Conservation (phyloP, 2,888 invertebrate species). For the Ormyrus rosae region DNA sequence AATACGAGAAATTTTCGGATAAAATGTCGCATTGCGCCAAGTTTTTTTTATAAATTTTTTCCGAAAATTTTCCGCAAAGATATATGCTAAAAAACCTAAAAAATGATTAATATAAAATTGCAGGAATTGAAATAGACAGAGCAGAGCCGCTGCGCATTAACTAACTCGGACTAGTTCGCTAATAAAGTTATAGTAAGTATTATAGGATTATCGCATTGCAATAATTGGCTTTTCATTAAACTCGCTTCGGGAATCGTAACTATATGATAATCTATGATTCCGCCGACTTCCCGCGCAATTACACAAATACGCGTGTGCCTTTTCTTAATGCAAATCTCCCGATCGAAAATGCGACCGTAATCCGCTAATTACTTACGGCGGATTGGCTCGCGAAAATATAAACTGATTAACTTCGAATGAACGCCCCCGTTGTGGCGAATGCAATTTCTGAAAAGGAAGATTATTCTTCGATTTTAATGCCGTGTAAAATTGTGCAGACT, state of each 20-base stretch:
- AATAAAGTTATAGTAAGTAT: conserved; percentile 5
- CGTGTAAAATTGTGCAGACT: too few species aligned
- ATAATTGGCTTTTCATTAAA: conserved; percentile 49
- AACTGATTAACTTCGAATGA: too few species aligned
- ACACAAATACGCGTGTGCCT: neutral
- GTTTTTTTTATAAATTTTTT: too few species aligned
- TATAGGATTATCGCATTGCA: conserved; percentile 20
- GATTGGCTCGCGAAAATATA: conserved; percentile 6
- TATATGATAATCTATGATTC: conserved; percentile 20
- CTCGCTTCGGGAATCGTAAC: neutral
- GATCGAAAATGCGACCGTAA: too few species aligned
- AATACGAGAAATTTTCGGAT: too few species aligned
- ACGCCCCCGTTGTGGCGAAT: neutral
- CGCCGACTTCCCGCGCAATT: neutral
- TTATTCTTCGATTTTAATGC: too few species aligned
- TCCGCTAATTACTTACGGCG: neutral
- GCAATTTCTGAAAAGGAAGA: too few species aligned
- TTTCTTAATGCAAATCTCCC: neutral
- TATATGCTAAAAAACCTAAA: too few species aligned
- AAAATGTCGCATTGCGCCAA: too few species aligned
- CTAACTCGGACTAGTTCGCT: neutral
- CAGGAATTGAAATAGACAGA: too few species aligned
- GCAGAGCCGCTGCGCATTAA: conserved; percentile 9
- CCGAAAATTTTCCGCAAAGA: too few species aligned
- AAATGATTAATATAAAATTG: too few species aligned